Conservation (phyloP, 1,140 invertebrate genomes). For the Drosophila sp. region DNA sequence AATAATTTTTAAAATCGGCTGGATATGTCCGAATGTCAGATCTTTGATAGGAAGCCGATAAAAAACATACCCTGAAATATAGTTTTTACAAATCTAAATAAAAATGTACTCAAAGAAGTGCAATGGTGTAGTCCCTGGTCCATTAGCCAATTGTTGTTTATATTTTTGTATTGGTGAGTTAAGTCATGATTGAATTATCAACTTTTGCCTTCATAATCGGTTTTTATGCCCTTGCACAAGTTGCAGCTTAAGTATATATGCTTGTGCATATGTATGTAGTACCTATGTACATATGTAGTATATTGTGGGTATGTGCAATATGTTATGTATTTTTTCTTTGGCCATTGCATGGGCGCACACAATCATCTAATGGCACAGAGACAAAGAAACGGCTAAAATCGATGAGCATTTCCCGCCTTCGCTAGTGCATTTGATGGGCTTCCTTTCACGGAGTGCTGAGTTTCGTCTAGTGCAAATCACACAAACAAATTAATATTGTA, state of each 20-base stretch:
- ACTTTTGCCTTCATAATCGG: background rate
- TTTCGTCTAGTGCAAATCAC: conserved; percentile 53
- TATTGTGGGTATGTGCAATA: background rate
- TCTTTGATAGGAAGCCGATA: too few relatives aligned
- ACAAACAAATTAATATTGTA: conserved; percentile 68
- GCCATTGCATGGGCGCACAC: conserved; percentile 29
- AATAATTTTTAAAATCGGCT: too few relatives aligned
- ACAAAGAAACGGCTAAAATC: conserved; percentile 61
- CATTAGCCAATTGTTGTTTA: too few relatives aligned
- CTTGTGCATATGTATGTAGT: background rate
- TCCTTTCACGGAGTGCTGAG: conserved; percentile 63
- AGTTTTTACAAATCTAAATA: too few relatives aligned
- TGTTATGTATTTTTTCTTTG: conserved; percentile 14
- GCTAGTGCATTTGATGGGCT: conserved; percentile 55
- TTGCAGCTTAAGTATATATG: conserved; percentile 10
- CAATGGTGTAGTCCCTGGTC: too few relatives aligned
- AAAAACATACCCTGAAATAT: too few relatives aligned
- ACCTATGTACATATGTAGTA: background rate
- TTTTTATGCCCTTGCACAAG: conserved; percentile 19
- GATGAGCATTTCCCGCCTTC: conserved; percentile 65
- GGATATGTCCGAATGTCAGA: too few relatives aligned
- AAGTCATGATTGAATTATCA: background rate
- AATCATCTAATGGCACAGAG: conserved; percentile 33
- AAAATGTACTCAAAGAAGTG: too few relatives aligned
- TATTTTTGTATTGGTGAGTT: background rate